Evolutionary conservation across 2,113 vertebrate species (phyloP).

Genomic region (Neopipo cinnamomea): DNA sequence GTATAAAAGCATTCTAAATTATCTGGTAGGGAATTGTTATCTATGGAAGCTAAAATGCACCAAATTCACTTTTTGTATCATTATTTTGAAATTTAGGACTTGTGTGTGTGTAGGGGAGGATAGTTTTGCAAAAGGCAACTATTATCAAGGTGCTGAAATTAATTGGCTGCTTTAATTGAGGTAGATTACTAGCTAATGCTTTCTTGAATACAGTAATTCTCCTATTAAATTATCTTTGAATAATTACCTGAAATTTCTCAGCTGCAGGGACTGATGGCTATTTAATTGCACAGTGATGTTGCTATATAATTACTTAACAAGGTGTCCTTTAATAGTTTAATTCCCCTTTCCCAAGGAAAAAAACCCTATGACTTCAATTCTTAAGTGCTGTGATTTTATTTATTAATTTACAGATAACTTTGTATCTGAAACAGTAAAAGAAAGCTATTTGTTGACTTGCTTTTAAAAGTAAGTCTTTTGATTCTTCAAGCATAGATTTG

Average conservation of each 20-base stretch:
- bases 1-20: not conserved
- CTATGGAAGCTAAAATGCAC: not conserved
- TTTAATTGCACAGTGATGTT: constrained; percentile 84
- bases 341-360: constrained; percentile 74
- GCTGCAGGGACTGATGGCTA: constrained; percentile 86
- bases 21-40: not conserved
- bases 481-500: constrained; percentile 7
- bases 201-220: constrained; percentile 89
- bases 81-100: constrained; percentile 69
- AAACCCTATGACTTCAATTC: constrained; percentile 51
- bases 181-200: constrained; percentile 88
- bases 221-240: constrained; percentile 90
- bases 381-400: constrained; percentile 46
- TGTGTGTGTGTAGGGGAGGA: constrained; percentile 67
- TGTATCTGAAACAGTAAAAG: constrained; percentile 41
- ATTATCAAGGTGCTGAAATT: constrained; percentile 86
- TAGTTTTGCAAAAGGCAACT: constrained; percentile 80
- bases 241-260: constrained; percentile 89
- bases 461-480: constrained; percentile 46
- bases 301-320: constrained; percentile 88
- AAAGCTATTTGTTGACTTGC: constrained; percentile 52
- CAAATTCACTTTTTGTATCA: constrained; percentile 65
- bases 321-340: constrained; percentile 87
- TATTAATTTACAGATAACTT: constrained; percentile 46
- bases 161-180: constrained; percentile 86